Base-by-base conservation (phyloP, 2,888 invertebrate species). In the Nomada fabriciana region DNA sequence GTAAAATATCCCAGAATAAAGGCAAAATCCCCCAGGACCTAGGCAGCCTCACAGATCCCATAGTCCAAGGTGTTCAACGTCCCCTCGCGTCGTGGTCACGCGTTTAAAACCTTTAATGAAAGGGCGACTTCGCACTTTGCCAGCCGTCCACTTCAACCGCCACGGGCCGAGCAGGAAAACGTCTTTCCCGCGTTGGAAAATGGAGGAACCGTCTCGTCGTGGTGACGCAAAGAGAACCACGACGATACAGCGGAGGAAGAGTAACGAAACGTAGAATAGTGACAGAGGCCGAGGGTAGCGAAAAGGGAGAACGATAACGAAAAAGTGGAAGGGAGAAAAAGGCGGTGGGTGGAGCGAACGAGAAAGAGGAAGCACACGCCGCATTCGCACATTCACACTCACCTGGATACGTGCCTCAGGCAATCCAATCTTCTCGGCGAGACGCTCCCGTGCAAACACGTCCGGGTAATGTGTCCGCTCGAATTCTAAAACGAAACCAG, bases 381-480 rank as follows among this genome's bases (percentile, higher is more conserved):
- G 87, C 91, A 91, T 90, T 91, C 93, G 89, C 92, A 92, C 94
- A 93, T 93, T 93, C 95, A 95, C 95, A 96, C 97, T 96, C 96
- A 98, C 98, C 98, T 99, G 98, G 96, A 99, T 99, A 96, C 98
- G 97, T 95, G 98, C 98, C 97, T 98, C 98, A 95, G 98, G 98
- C 95, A 99, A 97, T 96, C 98, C 98, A 95, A 99, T 99, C 96
- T 98, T 98, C 95, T 97, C 98, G 87, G 99, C 98, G 94, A 99
- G 96, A 94, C 98, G 96, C 94, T 99, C 99, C 92, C 99, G 95
- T 89, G 98, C 98, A 95, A 98, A 99, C 89, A 99, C 98, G 95
- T 99, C 98, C 86, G 98, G 99, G 94, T 99, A 99, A 95, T 99
- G 98, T 91, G 98, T 98, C 94, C 98, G 95, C 95, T 98, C 98